Base-by-base conservation (phyloP, 2,888 invertebrate species). In the Lycaena phlaeas region DNA sequence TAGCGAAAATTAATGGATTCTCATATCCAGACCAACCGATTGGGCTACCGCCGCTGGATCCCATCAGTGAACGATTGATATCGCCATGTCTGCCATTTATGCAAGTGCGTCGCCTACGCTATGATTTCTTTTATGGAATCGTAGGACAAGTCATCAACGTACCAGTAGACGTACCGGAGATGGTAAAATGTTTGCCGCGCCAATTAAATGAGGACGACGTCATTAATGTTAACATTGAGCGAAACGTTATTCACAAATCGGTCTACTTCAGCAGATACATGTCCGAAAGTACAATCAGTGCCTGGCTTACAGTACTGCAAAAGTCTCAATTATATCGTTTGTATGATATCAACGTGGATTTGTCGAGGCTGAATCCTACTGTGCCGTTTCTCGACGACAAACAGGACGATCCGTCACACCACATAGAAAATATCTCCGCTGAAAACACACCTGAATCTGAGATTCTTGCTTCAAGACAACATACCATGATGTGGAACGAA, bases 131-230 rank as follows among this genome's bases (percentile, higher is more conserved):
- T 50, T 60, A 58, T 53, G 65, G 64, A 48, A 68, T 69, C 10
- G 43, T 56, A 15, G 67, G 62, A 0, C 68, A 72, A 61, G 56
- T 68, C 39, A 71, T 71, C 7, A 71, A 70, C 49, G 62, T 69
- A 2, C 68, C 68, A 44, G 60, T 64, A 2, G 18, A 55, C 43
- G 63, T 61, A 36, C 31, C 65, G 49, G 50, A 54, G 1, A 65
- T 64, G 64, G 60, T 64, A 37, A 53, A 59, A 51, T 46, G 45
- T 5, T 55, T 69, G 49, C 65, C 65, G 2, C 52, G 66, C 0
- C 50, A 58, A 7, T 29, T 68, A 34, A 44, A 63, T 41, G 65
- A 66, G 45, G 65, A 66, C 47, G 48, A 64, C 29, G 50, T 49
- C 12, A 54, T 67, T 38, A 61, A 64, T 48, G 58, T 68, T 1